A percentile compares a stretch with the other conserved stretches of the same genome.
These are phyloP conservation scores for Thinocorus orbignyianus DNA, from an alignment of 2,113 vertebrate species.

Conservation along the genomic window DNA sequence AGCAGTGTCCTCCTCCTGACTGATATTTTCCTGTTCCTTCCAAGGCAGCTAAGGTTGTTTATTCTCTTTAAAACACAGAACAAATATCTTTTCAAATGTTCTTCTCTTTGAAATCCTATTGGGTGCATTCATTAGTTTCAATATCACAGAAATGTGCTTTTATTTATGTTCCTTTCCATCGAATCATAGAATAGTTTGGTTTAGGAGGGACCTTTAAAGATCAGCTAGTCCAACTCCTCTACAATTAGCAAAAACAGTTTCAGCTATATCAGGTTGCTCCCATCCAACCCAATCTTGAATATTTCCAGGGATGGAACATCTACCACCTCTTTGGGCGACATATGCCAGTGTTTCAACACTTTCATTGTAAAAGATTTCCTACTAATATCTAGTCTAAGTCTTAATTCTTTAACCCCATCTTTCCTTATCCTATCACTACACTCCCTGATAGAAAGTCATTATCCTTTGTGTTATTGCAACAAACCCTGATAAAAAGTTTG, in stretches of 20 bases:
- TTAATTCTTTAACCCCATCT: background rate
- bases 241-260: background rate
- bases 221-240: too few species aligned
- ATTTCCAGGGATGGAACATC: background rate
- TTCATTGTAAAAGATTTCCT: background rate
- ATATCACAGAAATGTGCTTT: background rate
- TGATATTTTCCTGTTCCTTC: background rate
- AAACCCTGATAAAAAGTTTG: background rate
- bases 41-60: background rate
- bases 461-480: background rate
- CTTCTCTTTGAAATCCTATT: background rate
- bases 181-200: background rate
- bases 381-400: background rate
- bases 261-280: background rate
- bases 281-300: background rate
- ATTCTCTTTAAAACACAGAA: background rate
- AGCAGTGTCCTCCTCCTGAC: background rate
- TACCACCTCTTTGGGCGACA: background rate
- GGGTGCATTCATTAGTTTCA: background rate
- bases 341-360: background rate
- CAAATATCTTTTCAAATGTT: background rate
- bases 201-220: background rate
- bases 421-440: background rate
- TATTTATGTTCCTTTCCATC: background rate
- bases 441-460: background rate